phyloP scores from a whole-genome alignment of 1,140 invertebrate species.

The Onthophagus taurus region DNA sequence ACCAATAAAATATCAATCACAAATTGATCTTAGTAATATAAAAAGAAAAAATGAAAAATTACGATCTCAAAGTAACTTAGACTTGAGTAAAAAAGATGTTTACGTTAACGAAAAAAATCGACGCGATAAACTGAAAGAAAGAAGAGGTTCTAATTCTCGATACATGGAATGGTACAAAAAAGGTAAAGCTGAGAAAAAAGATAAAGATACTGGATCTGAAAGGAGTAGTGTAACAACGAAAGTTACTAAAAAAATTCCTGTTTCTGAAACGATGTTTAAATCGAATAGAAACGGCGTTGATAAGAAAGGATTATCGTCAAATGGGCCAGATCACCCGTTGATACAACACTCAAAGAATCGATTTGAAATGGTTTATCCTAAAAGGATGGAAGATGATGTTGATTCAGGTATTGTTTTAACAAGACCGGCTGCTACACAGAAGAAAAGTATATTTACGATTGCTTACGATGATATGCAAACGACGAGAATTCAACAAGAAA shows the following conservation, averaged over 20 bases:
- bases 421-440: conserved; percentile 69
- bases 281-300: conserved; percentile 38
- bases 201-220: conserved; percentile 13
- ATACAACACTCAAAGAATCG: conserved; percentile 67
- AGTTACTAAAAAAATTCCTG: conserved; percentile 38
- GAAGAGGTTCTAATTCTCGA: conserved; percentile 40
- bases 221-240: conserved; percentile 21
- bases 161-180: conserved; percentile 62
- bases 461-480: conserved; percentile 79
- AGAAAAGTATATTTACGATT: conserved; percentile 89
- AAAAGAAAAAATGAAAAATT: conserved; percentile 1
- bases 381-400: conserved; percentile 50
- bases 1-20: neutral
- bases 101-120: conserved; percentile 20
- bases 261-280: conserved; percentile 37
- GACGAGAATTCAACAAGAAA: conserved; percentile 48
- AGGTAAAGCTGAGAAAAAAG: conserved; percentile 32
- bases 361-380: conserved; percentile 43
- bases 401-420: conserved; percentile 67
- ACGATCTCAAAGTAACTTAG: conserved; percentile 26
- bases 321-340: conserved; percentile 48
- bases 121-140: conserved; percentile 24
- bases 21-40: neutral
- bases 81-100: conserved; percentile 24
- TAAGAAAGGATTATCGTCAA: conserved; percentile 14